phyloP scores from a whole-genome alignment of 2,797 vertebrate genomes.

The Sciurus carolinensis region DNA sequence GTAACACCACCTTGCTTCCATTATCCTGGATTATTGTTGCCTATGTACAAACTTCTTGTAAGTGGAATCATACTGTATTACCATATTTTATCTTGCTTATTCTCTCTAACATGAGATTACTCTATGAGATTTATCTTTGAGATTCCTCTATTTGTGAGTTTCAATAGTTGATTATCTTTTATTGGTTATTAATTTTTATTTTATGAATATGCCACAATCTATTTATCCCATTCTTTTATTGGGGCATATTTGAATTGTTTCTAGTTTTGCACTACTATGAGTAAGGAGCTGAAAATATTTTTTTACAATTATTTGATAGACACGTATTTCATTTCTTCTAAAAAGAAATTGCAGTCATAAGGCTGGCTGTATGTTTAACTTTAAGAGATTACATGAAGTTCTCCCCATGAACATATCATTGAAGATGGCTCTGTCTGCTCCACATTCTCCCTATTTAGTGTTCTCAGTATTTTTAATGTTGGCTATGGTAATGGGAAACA shows the following conservation, averaged over 20 bases:
- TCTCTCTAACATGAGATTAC: neutral
- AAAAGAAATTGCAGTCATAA: neutral
- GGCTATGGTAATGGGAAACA: neutral
- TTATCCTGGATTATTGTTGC: neutral
- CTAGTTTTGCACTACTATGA: neutral
- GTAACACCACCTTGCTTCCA: neutral
- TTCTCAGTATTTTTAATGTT: neutral
- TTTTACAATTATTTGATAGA: neutral
- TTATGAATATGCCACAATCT: neutral
- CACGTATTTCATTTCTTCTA: neutral
- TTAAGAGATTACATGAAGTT: neutral
- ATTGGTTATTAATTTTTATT: slow-evolving; percentile 11
- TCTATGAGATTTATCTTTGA: neutral
- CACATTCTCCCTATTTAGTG: neutral
- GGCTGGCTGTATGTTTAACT: neutral
- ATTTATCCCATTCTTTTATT: slow-evolving; percentile 9
- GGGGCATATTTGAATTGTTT: neutral
- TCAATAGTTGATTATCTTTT: neutral
- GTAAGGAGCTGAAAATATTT: neutral
- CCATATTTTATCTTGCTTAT: neutral
- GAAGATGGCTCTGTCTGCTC: neutral
- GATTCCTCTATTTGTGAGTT: neutral
- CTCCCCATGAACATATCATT: neutral
- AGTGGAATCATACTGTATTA: neutral
- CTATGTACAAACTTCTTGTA: neutral